Evolutionary conservation across 2,113 vertebrate genomes (phyloP).

Genomic region (Pterocles gutturalis): DNA sequence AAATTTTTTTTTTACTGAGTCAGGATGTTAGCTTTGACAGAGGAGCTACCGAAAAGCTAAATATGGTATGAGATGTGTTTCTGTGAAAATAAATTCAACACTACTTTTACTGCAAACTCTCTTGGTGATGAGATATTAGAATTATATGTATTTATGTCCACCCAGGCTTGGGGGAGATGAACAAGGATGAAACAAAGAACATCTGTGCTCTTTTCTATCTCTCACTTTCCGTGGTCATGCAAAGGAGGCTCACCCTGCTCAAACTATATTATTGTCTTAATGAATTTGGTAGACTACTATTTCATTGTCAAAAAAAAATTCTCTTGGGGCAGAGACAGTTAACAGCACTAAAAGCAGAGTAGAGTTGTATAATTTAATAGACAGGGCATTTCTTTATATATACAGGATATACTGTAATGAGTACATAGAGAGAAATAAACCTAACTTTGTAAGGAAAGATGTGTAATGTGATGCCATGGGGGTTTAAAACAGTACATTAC

Average conservation of each 20-base stretch:
- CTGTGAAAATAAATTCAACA: neutral
- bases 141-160: neutral
- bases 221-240: neutral
- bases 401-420: neutral
- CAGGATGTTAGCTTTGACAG: neutral
- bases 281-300: neutral
- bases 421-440: neutral
- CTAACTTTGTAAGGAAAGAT: neutral
- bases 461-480: neutral
- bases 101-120: neutral
- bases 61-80: rapidly evolving
- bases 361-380: neutral
- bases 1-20: neutral
- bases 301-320: neutral
- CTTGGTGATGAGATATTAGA: neutral
- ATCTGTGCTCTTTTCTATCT: neutral
- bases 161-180: rapidly evolving
- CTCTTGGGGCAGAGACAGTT: neutral
- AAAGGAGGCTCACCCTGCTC: neutral
- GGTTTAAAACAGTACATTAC: neutral
- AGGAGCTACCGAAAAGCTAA: neutral
- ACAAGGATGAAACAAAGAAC: neutral
- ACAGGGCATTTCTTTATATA: neutral
- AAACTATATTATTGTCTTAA: neutral
- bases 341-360: neutral